phyloP scores from a whole-genome alignment of 2,113 vertebrate genomes.

The Pteronura brasiliensis region DNA sequence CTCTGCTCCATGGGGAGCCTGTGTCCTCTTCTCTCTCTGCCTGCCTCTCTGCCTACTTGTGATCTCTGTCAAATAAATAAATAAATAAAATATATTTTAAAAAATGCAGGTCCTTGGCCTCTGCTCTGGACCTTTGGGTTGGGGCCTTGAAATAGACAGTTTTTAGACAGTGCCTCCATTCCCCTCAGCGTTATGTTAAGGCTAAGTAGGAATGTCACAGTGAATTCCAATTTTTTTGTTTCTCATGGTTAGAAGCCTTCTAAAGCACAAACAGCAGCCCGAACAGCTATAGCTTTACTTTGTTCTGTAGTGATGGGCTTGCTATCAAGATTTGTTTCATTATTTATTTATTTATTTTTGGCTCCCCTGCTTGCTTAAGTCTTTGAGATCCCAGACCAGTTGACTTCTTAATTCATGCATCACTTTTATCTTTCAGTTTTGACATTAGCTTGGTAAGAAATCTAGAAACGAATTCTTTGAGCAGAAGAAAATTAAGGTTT shows the following conservation, averaged over 20 bases:
- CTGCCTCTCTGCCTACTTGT: too few relatives aligned
- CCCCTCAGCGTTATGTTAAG: background rate
- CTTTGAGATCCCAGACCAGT: background rate
- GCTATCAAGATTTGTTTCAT: background rate
- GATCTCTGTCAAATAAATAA: too few relatives aligned
- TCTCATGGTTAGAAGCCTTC: background rate
- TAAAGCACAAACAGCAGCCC: background rate
- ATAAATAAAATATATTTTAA: too few relatives aligned
- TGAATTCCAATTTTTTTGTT: background rate
- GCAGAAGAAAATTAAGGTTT: background rate
- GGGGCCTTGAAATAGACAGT: background rate
- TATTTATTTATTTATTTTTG: background rate
- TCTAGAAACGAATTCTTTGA: background rate
- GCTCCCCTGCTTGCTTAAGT: background rate
- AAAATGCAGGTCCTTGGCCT: background rate
- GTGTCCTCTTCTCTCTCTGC: too few relatives aligned
- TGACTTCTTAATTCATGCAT: constrained; percentile 8
- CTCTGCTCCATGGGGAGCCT: too few relatives aligned
- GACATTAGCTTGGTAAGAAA: background rate
- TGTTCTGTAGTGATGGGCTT: background rate
- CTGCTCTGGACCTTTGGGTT: background rate
- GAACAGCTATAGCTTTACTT: background rate
- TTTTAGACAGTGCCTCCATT: background rate
- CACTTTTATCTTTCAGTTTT: background rate
- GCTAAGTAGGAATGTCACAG: background rate